A percentile compares a stretch with the other conserved stretches of the same genome.
phyloP scores from a whole-genome alignment of 1,140 invertebrate genomes.

The Diprion similis region DNA sequence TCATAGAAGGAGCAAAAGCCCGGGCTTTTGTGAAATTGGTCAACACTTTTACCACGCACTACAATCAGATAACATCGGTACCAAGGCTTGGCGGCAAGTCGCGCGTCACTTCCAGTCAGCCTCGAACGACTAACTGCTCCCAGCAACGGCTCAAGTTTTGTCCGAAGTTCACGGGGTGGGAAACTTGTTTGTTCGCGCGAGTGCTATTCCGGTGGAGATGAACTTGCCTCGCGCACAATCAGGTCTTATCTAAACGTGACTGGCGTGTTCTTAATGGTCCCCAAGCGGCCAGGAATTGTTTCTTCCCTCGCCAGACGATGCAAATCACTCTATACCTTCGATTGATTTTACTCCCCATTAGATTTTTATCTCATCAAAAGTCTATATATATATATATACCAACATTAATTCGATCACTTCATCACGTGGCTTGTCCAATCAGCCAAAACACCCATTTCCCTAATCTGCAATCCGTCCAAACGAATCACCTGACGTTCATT shows the following conservation, averaged over 20 bases:
- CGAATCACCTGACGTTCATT: too few relatives aligned
- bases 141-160: conserved; percentile 40
- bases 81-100: background rate
- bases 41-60: conserved; percentile 35
- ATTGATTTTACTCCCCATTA: background rate
- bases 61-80: conserved; percentile 35
- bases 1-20: background rate
- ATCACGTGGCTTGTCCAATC: too few relatives aligned
- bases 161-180: conserved; percentile 28
- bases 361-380: background rate
- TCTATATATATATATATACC: background rate
- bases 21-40: conserved; percentile 9
- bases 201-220: conserved; percentile 31
- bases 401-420: too few relatives aligned
- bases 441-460: too few relatives aligned
- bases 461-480: too few relatives aligned
- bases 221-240: conserved; percentile 25
- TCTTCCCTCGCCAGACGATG: background rate
- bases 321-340: background rate
- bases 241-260: conserved; percentile 7
- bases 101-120: conserved; percentile 14
- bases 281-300: background rate
- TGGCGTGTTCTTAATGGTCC: conserved; percentile 5
- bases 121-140: background rate
- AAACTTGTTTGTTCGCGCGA: conserved; percentile 39